Base-by-base conservation (phyloP, 1,140 invertebrate genomes). In the Drosophila lacertosa region DNA sequence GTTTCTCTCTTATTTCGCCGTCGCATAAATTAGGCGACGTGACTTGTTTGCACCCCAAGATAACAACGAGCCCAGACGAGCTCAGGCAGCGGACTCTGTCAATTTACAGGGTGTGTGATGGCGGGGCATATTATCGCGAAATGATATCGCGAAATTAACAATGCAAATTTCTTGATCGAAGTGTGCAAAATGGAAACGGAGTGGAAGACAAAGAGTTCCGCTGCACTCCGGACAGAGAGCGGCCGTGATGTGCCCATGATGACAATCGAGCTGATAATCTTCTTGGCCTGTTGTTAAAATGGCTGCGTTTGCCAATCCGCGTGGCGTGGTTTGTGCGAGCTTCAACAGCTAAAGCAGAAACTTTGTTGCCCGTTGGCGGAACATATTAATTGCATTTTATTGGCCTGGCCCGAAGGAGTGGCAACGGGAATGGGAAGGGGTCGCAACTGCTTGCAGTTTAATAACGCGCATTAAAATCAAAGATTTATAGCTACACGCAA, bases 351-450 rank as follows among this genome's bases (percentile, higher is more conserved):
- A 76, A 64, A 65, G 32, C 47, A n/a, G 16, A 59, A 68, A 53
- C 82, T 82, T 86, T 88, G 82, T 86, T 88, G 82, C 82, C 88
- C 53, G 60, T 71, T 88, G 81, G 77, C 77, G 82, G 77, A 86
- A 86, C 81, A 86, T 86, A 86, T 86, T 86, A 86, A 86, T 86
- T 86, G 82, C 82, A 88, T 86, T 86, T 86, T 86, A 86, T 86
- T 86, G 83, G 82, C 74, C 78, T 77, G 60, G 44, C 33, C n/a
- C 13, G n/a, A 26, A 4, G 39, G 33, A 5, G 6, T 35, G 44
- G 35, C 16, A 16, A 4, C 29, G 6, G 57, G n/a, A n/a, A n/a
- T n/a, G 33, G 35, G 6, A 9, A 6, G 48, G 15, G 15, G 33
- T 50, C n/a, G 68, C 57, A 59, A 67, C 69, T 81, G 82, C 71